A percentile compares a stretch with the other conserved stretches of the same genome.
These are phyloP conservation scores for Sinella curviseta DNA, from an alignment of 1,140 invertebrate species.

Conservation along the genomic window DNA sequence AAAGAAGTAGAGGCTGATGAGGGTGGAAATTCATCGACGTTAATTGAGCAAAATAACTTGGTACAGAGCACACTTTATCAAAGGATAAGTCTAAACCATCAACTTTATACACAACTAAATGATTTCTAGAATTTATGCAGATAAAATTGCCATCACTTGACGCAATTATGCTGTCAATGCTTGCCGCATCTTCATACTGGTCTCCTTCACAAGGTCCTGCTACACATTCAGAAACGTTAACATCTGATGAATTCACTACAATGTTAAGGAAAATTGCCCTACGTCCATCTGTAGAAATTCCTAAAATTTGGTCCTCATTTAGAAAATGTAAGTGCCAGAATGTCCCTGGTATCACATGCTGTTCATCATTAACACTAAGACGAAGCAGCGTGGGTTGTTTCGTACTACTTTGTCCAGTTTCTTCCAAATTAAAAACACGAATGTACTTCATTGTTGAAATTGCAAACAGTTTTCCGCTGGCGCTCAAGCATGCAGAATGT, in stretches of 20 bases:
- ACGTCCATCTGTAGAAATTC: slow-evolving; percentile 30
- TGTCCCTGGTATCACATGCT: neutral
- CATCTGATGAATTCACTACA: neutral
- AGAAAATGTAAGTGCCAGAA: slow-evolving; percentile 30
- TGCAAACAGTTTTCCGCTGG: slow-evolving; percentile 33
- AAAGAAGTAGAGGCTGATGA: slow-evolving; percentile 24
- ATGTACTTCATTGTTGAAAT: slow-evolving; percentile 18
- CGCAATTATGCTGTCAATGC: neutral
- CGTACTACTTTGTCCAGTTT: neutral
- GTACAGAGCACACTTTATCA: slow-evolving; percentile 2
- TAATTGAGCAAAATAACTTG: slow-evolving; percentile 16
- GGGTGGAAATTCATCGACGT: slow-evolving; percentile 40
- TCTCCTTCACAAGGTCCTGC: neutral
- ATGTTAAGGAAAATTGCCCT: slow-evolving; percentile 14
- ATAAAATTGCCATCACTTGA: slow-evolving; percentile 8
- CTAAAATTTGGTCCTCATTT: slow-evolving; percentile 18
- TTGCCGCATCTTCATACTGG: neutral
- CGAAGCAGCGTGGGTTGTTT: neutral
- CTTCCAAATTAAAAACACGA: neutral
- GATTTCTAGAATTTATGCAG: neutral
- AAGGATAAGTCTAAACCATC: neutral
- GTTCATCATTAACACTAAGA: neutral
- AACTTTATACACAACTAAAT: neutral
- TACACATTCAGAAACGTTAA: neutral
- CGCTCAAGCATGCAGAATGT: slow-evolving; percentile 34